Percentiles rank a stretch among this genome's conserved stretches.
phyloP scores from a whole-genome alignment of 2,888 invertebrate species.

The Drosophila kambysellisi region DNA sequence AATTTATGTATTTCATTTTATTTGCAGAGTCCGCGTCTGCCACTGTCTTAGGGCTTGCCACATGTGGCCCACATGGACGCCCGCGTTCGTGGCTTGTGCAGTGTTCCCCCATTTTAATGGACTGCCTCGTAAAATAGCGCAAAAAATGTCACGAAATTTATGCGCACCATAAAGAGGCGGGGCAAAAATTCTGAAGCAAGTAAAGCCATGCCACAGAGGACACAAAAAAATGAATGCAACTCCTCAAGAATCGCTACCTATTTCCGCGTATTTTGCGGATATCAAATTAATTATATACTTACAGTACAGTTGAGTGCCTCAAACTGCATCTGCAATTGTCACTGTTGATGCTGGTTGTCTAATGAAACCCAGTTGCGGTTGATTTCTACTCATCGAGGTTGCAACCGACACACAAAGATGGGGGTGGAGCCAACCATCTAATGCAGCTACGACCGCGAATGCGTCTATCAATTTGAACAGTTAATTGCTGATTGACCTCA shows the following conservation, averaged over 20 bases:
- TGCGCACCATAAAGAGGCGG: slow-evolving; percentile 66
- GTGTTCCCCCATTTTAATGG: slow-evolving; percentile 67
- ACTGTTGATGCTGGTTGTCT: slow-evolving; percentile 37
- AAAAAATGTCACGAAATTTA: slow-evolving; percentile 75
- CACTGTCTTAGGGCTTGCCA: slow-evolving; percentile 55
- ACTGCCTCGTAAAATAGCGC: slow-evolving; percentile 75
- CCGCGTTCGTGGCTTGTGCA: not conserved
- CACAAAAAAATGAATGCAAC: slow-evolving; percentile 12
- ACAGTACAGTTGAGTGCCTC: slow-evolving; percentile 21
- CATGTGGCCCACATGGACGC: slow-evolving; percentile 62
- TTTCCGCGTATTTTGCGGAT: slow-evolving; percentile 37
- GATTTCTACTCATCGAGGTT: slow-evolving; percentile 26
- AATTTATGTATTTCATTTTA: slow-evolving; percentile 84
- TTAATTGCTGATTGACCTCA: slow-evolving; percentile 82
- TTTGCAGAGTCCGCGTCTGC: slow-evolving; percentile 62
- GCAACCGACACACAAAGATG: slow-evolving; percentile 3
- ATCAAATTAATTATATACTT: slow-evolving; percentile 77
- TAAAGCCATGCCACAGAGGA: slow-evolving; percentile 52
- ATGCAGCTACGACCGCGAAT: slow-evolving; percentile 29
- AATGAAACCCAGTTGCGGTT: slow-evolving; percentile 68
- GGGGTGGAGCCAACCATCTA: not conserved
- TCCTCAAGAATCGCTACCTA: slow-evolving; percentile 38
- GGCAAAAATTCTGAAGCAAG: slow-evolving; percentile 52
- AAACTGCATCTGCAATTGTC: slow-evolving; percentile 1
- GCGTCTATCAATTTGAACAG: slow-evolving; percentile 71